Base-by-base conservation (phyloP, 2,113 vertebrate genomes). In the Gambusia affinis region DNA sequence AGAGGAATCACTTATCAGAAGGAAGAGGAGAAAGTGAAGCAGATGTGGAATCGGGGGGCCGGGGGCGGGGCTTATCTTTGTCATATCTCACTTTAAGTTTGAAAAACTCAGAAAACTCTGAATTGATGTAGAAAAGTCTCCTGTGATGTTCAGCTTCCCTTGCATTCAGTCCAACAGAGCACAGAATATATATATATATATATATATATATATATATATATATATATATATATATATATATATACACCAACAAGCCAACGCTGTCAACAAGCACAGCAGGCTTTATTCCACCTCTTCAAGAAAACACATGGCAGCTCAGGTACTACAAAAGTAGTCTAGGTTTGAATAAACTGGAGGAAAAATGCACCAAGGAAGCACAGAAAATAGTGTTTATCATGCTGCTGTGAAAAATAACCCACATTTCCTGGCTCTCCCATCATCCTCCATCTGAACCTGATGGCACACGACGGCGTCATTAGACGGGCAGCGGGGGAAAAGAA, bases 181-280 rank as follows among this genome's bases (percentile, higher is more conserved):
- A 83, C 71, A 76, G 80, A 44, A 42, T 75, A 83, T 70, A 81
- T 76, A 70, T 72, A 80, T 27, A 27, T 75, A 83, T 70, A 81
- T 76, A 70, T 72, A 80, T 27, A 27, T 27, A 27, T 27, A 27
- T 27, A 27, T 27, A 27, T 27, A 27, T 27, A 27, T 27, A 27
- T 27, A 27, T 27, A 27, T 27, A 27, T 27, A 27, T 27, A 27
- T 27, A 27, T 27, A 27, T 27, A 27, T 27, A 27, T 27, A 81
- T 76, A 70, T 72, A 80, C 33, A 0, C 70, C 75, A 85, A 89
- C 72, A 81, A 89, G 81, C 84, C 82, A 84, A 84, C 66, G 79
- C 83, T 85, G 89, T 85, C 85, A 78, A 73, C 82, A 84, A 73
- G 87, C 79, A 75, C 79, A 82, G 81, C 83, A 70, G 81, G 77